phyloP scores from a whole-genome alignment of 2,113 vertebrate species.

The Phalacrocorax aristotelis region DNA sequence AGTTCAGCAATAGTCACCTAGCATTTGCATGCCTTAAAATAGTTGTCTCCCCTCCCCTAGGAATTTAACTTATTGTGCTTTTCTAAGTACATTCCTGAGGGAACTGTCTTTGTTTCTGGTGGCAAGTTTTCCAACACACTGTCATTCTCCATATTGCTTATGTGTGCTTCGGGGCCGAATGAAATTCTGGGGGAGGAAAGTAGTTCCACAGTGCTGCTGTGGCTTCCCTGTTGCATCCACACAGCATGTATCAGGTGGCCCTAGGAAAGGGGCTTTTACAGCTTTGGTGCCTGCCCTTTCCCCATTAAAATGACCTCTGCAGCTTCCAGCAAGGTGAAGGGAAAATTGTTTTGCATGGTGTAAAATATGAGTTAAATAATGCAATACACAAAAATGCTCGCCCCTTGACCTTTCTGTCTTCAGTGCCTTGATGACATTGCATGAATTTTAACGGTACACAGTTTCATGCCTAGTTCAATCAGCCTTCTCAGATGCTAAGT shows the following conservation, averaged over 20 bases:
- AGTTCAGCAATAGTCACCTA: not conserved
- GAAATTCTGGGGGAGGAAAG: not conserved
- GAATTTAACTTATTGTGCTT: not conserved
- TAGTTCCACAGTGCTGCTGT: not conserved
- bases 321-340: not conserved
- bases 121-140: not conserved
- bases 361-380: not conserved
- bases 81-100: not conserved
- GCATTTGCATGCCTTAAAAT: not conserved
- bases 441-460: not conserved
- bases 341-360: not conserved
- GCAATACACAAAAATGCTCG: not conserved
- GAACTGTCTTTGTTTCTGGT: not conserved
- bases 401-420: not conserved
- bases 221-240: not conserved
- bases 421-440: not conserved
- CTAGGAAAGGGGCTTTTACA: not conserved
- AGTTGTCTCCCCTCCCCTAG: not conserved
- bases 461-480: not conserved
- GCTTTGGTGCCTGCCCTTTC: not conserved
- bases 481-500: not conserved
- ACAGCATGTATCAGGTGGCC: rapidly evolving
- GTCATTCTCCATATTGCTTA: not conserved
- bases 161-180: not conserved
- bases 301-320: not conserved